Evolutionary conservation across 2,888 invertebrate species (phyloP).

Genomic region (Leucophenga montana): DNA sequence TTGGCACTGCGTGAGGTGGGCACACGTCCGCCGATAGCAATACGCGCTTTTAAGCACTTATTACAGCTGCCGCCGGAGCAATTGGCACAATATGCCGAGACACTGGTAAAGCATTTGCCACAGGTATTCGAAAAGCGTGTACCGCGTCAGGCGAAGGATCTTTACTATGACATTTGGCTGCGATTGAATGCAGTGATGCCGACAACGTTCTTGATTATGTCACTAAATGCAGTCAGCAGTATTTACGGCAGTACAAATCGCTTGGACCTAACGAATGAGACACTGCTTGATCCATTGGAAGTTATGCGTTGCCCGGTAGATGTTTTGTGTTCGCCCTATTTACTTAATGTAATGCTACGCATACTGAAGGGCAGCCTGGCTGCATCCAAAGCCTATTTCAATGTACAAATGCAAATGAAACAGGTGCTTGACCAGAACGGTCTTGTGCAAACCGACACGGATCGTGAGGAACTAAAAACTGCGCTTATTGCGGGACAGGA

Average conservation of each 20-base stretch:
- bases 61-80: slow-evolving; percentile 86
- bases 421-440: slow-evolving; percentile 83
- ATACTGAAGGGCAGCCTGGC: slow-evolving; percentile 92
- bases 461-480: slow-evolving; percentile 91
- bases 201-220: slow-evolving; percentile 91
- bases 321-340: slow-evolving; percentile 92
- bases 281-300: slow-evolving; percentile 83
- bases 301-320: slow-evolving; percentile 90
- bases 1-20: slow-evolving; percentile 81
- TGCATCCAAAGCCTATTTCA: slow-evolving; percentile 90
- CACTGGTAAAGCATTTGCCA: slow-evolving; percentile 85
- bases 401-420: slow-evolving; percentile 87
- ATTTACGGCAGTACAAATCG: slow-evolving; percentile 77
- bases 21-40: slow-evolving; percentile 84
- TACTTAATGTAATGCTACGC: slow-evolving; percentile 88
- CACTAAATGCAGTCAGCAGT: slow-evolving; percentile 86
- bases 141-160: slow-evolving; percentile 89
- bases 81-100: slow-evolving; percentile 89
- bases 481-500: slow-evolving; percentile 96
- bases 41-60: slow-evolving; percentile 84
- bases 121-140: slow-evolving; percentile 83
- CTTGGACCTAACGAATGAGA: slow-evolving; percentile 80
- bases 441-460: slow-evolving; percentile 84
- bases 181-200: slow-evolving; percentile 92
- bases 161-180: slow-evolving; percentile 93